phyloP scores from a whole-genome alignment of 2,888 invertebrate species.

The Lycia hirtaria region DNA sequence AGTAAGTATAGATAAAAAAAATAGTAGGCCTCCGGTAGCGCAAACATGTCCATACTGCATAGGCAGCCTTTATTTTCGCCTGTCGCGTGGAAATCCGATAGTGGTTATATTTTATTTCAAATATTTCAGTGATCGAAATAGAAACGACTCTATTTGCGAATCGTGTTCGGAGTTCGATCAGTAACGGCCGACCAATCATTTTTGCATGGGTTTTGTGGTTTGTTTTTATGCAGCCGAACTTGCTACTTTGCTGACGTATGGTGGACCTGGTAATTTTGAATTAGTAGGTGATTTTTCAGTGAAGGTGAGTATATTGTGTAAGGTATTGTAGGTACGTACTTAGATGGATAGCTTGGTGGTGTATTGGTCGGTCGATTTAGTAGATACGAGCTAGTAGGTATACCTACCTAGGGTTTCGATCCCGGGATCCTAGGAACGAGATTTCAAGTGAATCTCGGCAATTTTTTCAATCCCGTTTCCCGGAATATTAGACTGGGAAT shows the following conservation, averaged over 20 bases:
- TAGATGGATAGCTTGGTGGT: too few relatives aligned
- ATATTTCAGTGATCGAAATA: slow-evolving; percentile 74
- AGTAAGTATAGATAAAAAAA: neutral
- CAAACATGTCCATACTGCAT: slow-evolving; percentile 35
- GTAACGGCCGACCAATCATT: slow-evolving; percentile 31
- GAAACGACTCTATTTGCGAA: slow-evolving; percentile 60
- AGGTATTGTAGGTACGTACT: too few relatives aligned
- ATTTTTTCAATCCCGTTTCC: too few relatives aligned
- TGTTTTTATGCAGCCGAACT: slow-evolving; percentile 26
- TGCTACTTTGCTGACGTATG: neutral
- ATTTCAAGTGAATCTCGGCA: too few relatives aligned
- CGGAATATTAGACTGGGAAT: too few relatives aligned
- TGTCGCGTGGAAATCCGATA: slow-evolving; percentile 79
- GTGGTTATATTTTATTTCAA: slow-evolving; percentile 71
- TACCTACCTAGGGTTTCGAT: too few relatives aligned
- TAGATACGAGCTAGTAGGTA: too few relatives aligned
- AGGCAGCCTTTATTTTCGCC: slow-evolving; percentile 80
- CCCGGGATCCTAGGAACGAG: too few relatives aligned
- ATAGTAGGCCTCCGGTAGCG: neutral
- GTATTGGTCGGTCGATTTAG: too few relatives aligned
- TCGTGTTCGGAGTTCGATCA: slow-evolving; percentile 44
- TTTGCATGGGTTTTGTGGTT: slow-evolving; percentile 36
- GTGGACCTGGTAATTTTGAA: too few relatives aligned
- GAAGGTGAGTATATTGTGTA: too few relatives aligned
- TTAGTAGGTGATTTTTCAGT: too few relatives aligned